Base-by-base conservation (phyloP, 1,140 invertebrate species). In the Sminthurinus signatus region DNA sequence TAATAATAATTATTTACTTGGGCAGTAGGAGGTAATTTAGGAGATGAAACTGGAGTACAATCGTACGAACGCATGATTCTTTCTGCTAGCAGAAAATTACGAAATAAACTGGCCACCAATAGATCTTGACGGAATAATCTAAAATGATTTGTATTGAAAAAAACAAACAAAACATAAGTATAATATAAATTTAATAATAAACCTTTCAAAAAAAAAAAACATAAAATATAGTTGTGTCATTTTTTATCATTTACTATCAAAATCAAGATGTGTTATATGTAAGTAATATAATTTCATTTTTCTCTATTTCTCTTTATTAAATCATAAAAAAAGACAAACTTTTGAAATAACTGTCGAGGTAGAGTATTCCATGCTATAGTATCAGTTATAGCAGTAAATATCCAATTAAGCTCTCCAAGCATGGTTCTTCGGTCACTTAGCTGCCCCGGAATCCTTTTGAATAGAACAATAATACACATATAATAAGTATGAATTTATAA, bases 341-440 rank as follows among this genome's bases (percentile, higher is more conserved):
- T 62, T 61, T 72, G 70, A 65, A 69, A 68, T 39, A 69, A 46
- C 71, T 65, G 31, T 12, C 64, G 52, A 17, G 93, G 91, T 64
- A 99, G 80, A 44, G 88, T 91, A 75, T 97, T 97, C 96, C 96
- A 99, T 0, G 96, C 96, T 75, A 99, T 98, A n/a, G 96, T 99
- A 77, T 99, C 96, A 2, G 96, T 99, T 59, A 99, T 98, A 8
- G 96, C 96, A 36, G 96, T 99, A 79, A 99, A 99, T 75, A 99
- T 97, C 96, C 96, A 99, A 81, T 99, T 99, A 44, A 99, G 80
- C 81, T 99, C 96, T 58, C 96, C 96, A 62, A 98, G 82, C 89
- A 98, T 95, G 28, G 96, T 98, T 73, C 93, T 83, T 36, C 96
- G 82, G 80, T 99, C 96, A 71, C 88, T 93, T 59, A 97, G 82